Evolutionary conservation across 1,140 invertebrate species (phyloP).

Genomic region (Acromyrmex heyeri): DNA sequence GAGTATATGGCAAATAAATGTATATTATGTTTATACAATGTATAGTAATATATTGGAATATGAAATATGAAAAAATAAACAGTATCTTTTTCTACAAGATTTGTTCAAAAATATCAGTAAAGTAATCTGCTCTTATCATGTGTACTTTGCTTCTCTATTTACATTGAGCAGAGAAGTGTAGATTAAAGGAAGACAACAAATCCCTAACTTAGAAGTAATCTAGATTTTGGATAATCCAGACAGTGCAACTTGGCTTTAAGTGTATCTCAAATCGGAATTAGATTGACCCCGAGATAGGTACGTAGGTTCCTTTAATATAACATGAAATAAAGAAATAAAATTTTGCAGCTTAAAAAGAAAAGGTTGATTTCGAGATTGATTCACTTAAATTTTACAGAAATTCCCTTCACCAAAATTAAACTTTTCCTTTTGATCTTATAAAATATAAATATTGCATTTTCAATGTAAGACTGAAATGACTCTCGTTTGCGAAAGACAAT

Average conservation of each 20-base stretch:
- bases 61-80: neutral
- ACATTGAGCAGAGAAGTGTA: neutral
- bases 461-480: too few species aligned
- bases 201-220: neutral
- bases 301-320: neutral
- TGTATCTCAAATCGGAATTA: neutral
- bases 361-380: neutral
- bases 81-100: neutral
- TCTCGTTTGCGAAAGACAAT: too few species aligned
- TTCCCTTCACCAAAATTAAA: neutral
- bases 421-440: neutral
- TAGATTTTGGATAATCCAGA: conserved; percentile 24
- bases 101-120: neutral
- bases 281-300: neutral
- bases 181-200: neutral
- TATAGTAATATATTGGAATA: neutral
- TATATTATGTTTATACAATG: neutral
- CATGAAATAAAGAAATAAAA: neutral
- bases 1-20: neutral
- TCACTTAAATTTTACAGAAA: neutral
- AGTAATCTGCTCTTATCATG: neutral
- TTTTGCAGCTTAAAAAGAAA: neutral
- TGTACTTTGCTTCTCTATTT: neutral
- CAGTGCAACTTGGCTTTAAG: neutral
- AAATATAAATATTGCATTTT: neutral